Conservation (phyloP, 35 echinoderm and acorn worm genomes). For the Heliocidaris tuberculata region DNA sequence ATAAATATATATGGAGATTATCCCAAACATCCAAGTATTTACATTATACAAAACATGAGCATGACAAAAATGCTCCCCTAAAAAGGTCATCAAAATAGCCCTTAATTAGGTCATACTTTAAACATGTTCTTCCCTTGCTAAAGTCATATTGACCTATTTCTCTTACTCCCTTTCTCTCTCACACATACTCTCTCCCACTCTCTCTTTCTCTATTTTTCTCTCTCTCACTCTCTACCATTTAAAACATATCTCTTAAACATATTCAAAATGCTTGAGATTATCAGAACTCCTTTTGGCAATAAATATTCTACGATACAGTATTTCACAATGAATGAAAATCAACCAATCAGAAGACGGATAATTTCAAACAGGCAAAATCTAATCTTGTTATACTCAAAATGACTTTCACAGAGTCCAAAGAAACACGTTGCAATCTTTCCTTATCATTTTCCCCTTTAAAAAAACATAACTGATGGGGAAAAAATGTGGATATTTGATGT, state of each 20-base stretch:
- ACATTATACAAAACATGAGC: constrained; percentile 18
- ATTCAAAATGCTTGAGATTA: not conserved
- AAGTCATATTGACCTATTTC: not conserved
- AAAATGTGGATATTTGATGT: not conserved
- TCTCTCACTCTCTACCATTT: not conserved
- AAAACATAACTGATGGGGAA: not conserved
- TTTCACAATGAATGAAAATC: not conserved
- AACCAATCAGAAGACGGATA: not conserved
- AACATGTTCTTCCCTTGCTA: too few species aligned
- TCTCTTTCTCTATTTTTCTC: not conserved
- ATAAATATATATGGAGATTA: not conserved
- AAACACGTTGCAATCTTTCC: not conserved
- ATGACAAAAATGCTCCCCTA: constrained; percentile 9
- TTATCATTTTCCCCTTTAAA: not conserved
- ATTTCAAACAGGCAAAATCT: not conserved
- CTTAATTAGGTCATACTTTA: not conserved
- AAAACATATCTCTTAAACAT: not conserved
- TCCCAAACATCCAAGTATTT: constrained; percentile 2
- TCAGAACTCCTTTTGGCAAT: not conserved
- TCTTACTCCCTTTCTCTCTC: not conserved
- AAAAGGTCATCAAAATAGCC: not conserved
- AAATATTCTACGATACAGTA: not conserved
- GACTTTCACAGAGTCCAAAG: too few species aligned
- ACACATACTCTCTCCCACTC: not conserved
- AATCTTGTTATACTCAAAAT: not conserved